Evolutionary conservation across 2,113 vertebrate genomes (phyloP).

Genomic region (Lamprotornis superbus): DNA sequence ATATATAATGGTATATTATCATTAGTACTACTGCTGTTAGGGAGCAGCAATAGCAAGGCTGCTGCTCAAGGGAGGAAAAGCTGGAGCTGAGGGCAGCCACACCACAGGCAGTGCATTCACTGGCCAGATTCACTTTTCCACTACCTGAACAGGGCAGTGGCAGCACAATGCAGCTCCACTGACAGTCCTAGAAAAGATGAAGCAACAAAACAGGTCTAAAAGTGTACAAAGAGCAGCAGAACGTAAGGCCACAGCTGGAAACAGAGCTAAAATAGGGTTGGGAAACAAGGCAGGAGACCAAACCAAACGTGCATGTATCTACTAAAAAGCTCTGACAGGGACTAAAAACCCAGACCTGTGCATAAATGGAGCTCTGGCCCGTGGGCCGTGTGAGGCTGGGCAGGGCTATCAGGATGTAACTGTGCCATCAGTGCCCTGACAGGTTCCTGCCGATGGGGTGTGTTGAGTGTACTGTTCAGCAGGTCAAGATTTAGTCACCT

Average conservation of each 20-base stretch:
- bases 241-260: background rate
- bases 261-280: accelerated
- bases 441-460: background rate
- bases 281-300: background rate
- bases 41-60: background rate
- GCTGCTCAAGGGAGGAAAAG: background rate
- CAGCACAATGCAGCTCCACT: accelerated
- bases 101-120: accelerated
- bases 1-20: background rate
- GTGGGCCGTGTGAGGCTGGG: background rate
- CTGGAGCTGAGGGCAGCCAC: background rate
- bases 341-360: background rate
- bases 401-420: background rate
- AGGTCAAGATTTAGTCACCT: background rate
- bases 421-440: background rate
- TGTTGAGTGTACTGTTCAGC: background rate
- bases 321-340: background rate
- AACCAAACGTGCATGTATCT: accelerated
- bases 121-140: background rate
- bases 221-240: background rate
- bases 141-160: background rate
- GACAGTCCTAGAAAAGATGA: too few species aligned
- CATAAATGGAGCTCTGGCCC: background rate
- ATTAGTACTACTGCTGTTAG: background rate
- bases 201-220: background rate